A percentile compares a stretch with the other conserved stretches of the same genome.
Evolutionary conservation across 2,113 vertebrate species (phyloP).

Genomic region (Cephalopholis sonnerati): DNA sequence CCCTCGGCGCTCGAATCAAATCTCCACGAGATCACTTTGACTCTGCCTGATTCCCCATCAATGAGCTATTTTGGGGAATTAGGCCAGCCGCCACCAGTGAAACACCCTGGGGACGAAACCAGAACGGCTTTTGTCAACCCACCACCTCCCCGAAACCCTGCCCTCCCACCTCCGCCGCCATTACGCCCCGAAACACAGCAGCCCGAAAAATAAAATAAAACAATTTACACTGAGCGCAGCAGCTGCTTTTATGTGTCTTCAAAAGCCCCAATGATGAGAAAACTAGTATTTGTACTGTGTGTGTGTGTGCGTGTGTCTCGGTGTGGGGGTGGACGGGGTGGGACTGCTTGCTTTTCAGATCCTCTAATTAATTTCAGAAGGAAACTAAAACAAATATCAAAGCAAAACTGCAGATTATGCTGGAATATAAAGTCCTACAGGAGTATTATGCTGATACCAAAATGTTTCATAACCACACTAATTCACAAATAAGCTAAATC

Average conservation of each 20-base stretch:
- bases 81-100: constrained; percentile 66
- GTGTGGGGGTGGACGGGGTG: constrained; percentile 41
- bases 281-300: constrained; percentile 61
- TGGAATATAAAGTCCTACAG: constrained; percentile 35
- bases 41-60: constrained; percentile 53
- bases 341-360: constrained; percentile 60
- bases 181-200: constrained; percentile 22
- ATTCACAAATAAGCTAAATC: background rate
- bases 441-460: background rate
- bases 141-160: constrained; percentile 1
- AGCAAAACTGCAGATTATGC: constrained; percentile 51
- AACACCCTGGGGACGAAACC: constrained; percentile 60
- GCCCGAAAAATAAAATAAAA: constrained; percentile 22
- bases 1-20: constrained; percentile 23
- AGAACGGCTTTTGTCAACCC: constrained; percentile 40
- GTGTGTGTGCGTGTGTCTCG: constrained; percentile 22
- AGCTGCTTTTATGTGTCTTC: constrained; percentile 58
- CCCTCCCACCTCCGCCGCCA: constrained; percentile 13
- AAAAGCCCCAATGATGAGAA: constrained; percentile 68
- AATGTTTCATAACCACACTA: background rate
- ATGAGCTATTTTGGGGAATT: constrained; percentile 73
- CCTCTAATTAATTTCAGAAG: constrained; percentile 77
- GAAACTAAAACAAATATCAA: constrained; percentile 75
- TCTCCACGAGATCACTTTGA: constrained; percentile 18
- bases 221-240: constrained; percentile 38